Conservation (phyloP, 1,140 invertebrate species). For the Meloidogyne hapla region DNA sequence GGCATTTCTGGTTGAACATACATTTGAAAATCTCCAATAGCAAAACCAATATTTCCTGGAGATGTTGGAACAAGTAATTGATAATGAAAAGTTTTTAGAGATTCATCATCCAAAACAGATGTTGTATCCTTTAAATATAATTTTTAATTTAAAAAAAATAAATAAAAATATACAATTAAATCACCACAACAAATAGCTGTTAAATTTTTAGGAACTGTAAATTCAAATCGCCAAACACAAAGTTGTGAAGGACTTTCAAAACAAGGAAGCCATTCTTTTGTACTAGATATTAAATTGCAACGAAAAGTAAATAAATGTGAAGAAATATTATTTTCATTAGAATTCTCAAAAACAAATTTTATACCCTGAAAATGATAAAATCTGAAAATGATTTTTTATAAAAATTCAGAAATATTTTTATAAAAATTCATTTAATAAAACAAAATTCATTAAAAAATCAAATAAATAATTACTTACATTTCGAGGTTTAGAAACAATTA, state of each 20-base stretch:
- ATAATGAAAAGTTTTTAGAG: conserved; percentile 51
- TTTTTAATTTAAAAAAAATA: conserved; percentile 5
- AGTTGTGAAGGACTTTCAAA: conserved; percentile 44
- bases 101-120: conserved; percentile 26
- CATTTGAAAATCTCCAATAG: conserved; percentile 53
- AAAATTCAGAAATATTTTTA: no score
- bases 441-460: no score
- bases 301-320: conserved; percentile 47
- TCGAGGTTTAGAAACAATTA: conserved; percentile 32
- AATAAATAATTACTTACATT: no score
- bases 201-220: conserved; percentile 37
- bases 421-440: no score
- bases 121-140: conserved; percentile 33
- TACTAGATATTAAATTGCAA: conserved; percentile 46
- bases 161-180: conserved; percentile 31
- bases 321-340: conserved; percentile 16
- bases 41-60: conserved; percentile 60
- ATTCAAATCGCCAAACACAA: conserved; percentile 41
- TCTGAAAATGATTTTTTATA: no score
- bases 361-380: conserved; percentile 41
- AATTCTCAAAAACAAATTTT: conserved; percentile 39
- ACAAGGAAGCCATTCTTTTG: conserved; percentile 51
- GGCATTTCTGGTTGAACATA: conserved; percentile 55
- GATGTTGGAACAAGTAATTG: conserved; percentile 53
- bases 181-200: conserved; percentile 44